Percentiles rank a stretch among this genome's conserved stretches.
phyloP scores from a whole-genome alignment of 2,888 invertebrate species.

The Hecatera dysodea region DNA sequence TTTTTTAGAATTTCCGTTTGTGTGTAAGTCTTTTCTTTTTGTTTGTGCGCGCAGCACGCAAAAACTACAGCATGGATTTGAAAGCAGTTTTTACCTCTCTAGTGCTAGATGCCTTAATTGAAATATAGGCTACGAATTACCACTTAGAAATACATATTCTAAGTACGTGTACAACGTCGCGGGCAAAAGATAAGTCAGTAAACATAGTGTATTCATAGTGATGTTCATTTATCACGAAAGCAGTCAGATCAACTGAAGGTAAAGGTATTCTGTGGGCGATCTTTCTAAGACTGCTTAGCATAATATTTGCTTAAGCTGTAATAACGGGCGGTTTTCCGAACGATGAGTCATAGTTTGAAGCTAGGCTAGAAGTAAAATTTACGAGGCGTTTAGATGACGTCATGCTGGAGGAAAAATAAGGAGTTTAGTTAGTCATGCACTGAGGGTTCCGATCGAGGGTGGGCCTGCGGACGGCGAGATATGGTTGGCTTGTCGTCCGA shows the following conservation, averaged over 20 bases:
- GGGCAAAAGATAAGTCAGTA: constrained; percentile 2
- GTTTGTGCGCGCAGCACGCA: too few relatives aligned
- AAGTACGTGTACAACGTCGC: too few relatives aligned
- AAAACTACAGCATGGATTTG: too few relatives aligned
- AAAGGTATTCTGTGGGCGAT: constrained; percentile 45
- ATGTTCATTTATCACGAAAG: constrained; percentile 45
- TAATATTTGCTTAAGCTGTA: constrained; percentile 40
- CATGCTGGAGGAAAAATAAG: constrained; percentile 4
- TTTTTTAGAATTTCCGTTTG: too few relatives aligned
- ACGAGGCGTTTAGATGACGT: constrained; percentile 20
- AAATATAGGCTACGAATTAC: too few relatives aligned
- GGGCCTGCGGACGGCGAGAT: too few relatives aligned
- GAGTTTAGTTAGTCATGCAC: not conserved
- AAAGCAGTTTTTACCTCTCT: too few relatives aligned
- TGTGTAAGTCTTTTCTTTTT: too few relatives aligned
- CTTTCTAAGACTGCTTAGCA: constrained; percentile 29
- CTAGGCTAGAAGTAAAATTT: constrained; percentile 17
- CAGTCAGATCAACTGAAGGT: constrained; percentile 15
- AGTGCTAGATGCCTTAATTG: too few relatives aligned
- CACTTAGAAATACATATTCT: too few relatives aligned
- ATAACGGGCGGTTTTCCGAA: constrained; percentile 27
- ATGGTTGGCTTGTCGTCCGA: too few relatives aligned
- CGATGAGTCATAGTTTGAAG: constrained; percentile 35
- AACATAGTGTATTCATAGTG: constrained; percentile 31
- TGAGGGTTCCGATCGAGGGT: too few relatives aligned